A percentile compares a stretch with the other conserved stretches of the same genome.
phyloP scores from a whole-genome alignment of 1,140 invertebrate species.

The Atta texana region DNA sequence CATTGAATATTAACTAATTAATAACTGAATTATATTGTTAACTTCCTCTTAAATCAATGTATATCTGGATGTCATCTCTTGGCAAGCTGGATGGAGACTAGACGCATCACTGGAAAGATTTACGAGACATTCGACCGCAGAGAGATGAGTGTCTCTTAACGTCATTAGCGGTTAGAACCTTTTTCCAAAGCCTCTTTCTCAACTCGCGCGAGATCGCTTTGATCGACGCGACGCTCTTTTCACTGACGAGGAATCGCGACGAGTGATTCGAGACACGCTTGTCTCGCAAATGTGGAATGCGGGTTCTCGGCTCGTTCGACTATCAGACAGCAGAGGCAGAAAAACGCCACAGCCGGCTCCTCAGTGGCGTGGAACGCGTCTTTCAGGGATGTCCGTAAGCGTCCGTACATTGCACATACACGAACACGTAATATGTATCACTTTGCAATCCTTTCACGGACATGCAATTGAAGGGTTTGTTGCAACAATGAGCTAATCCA shows the following conservation, averaged over 20 bases:
- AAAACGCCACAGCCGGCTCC: conserved; percentile 56
- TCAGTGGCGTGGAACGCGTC: conserved; percentile 58
- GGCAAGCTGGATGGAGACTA: not conserved
- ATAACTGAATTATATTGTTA: conserved; percentile 35
- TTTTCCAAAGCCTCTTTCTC: conserved; percentile 40
- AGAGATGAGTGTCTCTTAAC: conserved; percentile 72
- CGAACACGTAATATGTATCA: not conserved
- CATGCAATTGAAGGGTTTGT: not conserved
- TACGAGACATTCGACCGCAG: conserved; percentile 63
- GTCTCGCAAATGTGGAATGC: conserved; percentile 70
- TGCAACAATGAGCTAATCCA: too few species aligned
- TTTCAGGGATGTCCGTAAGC: conserved; percentile 45
- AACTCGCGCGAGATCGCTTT: conserved; percentile 35
- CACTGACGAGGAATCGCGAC: conserved; percentile 62
- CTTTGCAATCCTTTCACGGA: not conserved
- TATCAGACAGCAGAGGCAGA: conserved; percentile 63
- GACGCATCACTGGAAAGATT: conserved; percentile 54
- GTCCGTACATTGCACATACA: not conserved
- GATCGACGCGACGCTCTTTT: conserved; percentile 53
- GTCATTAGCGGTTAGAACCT: conserved; percentile 69
- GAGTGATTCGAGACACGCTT: conserved; percentile 70
- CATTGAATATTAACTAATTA: conserved; percentile 26
- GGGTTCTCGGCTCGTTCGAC: conserved; percentile 68
- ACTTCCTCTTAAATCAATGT: conserved; percentile 31
- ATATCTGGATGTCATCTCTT: conserved; percentile 2